Base-by-base conservation (phyloP, 2,888 invertebrate genomes). In the Heliconius sara region DNA sequence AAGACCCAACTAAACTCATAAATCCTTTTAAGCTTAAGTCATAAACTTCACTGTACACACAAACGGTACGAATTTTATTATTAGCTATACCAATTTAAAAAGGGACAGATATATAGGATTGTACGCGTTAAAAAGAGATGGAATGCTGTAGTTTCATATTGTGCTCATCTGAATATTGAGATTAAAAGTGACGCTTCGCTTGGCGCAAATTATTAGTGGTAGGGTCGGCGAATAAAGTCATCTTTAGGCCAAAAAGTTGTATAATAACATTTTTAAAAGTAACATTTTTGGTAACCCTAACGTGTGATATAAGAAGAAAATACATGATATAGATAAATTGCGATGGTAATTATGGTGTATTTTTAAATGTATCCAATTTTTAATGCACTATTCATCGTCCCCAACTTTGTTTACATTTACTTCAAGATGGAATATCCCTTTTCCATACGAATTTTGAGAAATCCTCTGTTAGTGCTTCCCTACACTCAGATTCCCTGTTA, bases 101-200 rank as follows among this genome's bases (percentile, higher is more conserved):
- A 76, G 85, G 83, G 82, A 83, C 25, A 25, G 57, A 12, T 13
- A 74, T 80, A 78, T 68, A 30, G 3, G 22, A 27, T 22, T 63
- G 5, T 30, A 39, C n/a, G 57, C 0, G 90, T 80, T 84, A 87
- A 81, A 82, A 88, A 85, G 90, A 89, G 77, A 81, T 82, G 80
- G 77, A 76, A 81, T 79, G 84, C 85, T 89, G 91, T 91, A 91
- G 92, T 91, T 92, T 91, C 92, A 91, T 91, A 93, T 92, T 93
- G 93, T 93, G 89, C 93, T 91, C 93, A 93, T 94, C 93, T 93
- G 93, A 94, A 94, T 94, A 94, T 94, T 93, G 92, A 94, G 94
- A 94, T 94, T 94, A 94, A 94, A 94, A 94, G 93, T 93, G 93
- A 94, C 91, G 94, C 91, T 91, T 92, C 90, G 94, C 93, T 93